Conservation (phyloP, 2,888 invertebrate species). For the Agrotis ipsilon region DNA sequence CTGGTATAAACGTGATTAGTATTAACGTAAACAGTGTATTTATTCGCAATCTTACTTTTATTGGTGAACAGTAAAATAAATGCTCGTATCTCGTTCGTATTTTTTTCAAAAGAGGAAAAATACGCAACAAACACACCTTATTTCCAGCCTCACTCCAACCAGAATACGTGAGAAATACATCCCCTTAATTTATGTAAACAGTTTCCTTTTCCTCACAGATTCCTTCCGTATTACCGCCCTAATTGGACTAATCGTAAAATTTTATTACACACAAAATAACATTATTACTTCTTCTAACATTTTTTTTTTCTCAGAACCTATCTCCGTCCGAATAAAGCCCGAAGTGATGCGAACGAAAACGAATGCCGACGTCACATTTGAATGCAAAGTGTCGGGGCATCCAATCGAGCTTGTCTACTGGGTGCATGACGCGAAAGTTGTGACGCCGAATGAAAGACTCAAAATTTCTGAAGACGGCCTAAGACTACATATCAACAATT, state of each 20-base stretch:
- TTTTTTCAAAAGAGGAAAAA: conserved; percentile 23
- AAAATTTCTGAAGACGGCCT: conserved; percentile 88
- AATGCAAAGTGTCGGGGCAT: conserved; percentile 96
- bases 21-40: conserved; percentile 6
- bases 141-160: conserved; percentile 1
- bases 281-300: conserved; percentile 41
- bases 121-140: conserved; percentile 9
- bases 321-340: conserved; percentile 95
- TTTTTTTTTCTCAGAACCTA: conserved; percentile 91
- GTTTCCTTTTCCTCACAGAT: conserved; percentile 54
- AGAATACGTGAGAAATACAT: conserved; percentile 52
- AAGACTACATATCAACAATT: conserved; percentile 92
- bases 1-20: background rate
- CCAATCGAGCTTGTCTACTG: conserved; percentile 95
- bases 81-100: background rate
- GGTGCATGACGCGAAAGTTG: conserved; percentile 94
- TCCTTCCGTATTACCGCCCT: conserved; percentile 56
- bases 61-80: conserved; percentile 26
- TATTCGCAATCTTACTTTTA: conserved; percentile 13
- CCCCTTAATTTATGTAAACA: conserved; percentile 60
- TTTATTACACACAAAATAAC: conserved; percentile 51
- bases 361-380: conserved; percentile 96
- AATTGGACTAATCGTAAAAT: conserved; percentile 63
- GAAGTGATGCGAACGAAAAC: conserved; percentile 95
- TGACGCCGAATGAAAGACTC: conserved; percentile 91